phyloP scores from a whole-genome alignment of 2,113 vertebrate species.

The Gopherus evgoodei region DNA sequence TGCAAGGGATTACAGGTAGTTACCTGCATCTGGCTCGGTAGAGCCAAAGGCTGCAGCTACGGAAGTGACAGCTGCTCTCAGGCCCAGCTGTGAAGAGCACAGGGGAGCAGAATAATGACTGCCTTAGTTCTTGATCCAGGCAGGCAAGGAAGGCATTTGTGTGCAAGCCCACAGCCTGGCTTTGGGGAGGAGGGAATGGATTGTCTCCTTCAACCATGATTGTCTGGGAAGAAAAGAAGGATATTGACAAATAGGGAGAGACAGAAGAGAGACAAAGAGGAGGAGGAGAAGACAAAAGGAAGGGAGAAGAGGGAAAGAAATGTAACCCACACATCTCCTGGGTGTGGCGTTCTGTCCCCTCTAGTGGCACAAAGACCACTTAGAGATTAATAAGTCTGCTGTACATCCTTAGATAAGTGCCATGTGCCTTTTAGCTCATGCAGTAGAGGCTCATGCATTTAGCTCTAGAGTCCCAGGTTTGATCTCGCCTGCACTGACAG shows the following conservation, averaged over 20 bases:
- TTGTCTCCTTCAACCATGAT: constrained; percentile 44
- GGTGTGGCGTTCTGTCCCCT: too few relatives aligned
- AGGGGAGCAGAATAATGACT: constrained; percentile 47
- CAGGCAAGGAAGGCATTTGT: constrained; percentile 59
- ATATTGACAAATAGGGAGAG: constrained; percentile 40
- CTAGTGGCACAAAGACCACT: too few relatives aligned
- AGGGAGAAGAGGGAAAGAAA: not conserved
- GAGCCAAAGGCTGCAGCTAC: not conserved
- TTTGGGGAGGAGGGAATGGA: constrained; percentile 27
- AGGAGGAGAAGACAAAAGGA: not conserved
- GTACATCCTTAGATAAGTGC: too few relatives aligned
- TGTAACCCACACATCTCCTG: too few relatives aligned
- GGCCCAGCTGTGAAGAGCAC: constrained; percentile 60
- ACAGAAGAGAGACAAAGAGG: constrained; percentile 40
- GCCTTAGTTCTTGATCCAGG: constrained; percentile 74
- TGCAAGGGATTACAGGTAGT: not conserved
- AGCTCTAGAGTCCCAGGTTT: too few relatives aligned
- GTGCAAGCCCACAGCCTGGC: constrained; percentile 71
- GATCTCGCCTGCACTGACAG: too few relatives aligned
- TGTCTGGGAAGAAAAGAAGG: constrained; percentile 55
- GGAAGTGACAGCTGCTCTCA: constrained; percentile 54
- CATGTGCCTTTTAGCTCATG: too few relatives aligned
- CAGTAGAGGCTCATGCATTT: too few relatives aligned
- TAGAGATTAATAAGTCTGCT: too few relatives aligned
- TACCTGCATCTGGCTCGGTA: not conserved